Conservation (phyloP, 2,113 vertebrate genomes). For the Platichthys stellatus region DNA sequence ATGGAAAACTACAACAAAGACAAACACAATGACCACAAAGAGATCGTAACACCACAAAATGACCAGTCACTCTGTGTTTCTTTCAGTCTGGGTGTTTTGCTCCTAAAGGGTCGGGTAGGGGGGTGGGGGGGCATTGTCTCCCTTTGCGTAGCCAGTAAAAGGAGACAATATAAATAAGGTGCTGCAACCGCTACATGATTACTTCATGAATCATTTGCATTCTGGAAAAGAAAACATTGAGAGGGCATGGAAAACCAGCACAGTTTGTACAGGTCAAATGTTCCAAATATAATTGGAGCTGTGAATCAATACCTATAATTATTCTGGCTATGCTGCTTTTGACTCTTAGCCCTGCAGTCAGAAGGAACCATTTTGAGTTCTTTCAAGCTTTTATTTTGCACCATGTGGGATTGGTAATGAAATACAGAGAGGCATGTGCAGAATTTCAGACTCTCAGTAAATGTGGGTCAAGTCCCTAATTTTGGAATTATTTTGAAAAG, state of each 20-base stretch:
- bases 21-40: not conserved
- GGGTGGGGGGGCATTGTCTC: too few relatives aligned
- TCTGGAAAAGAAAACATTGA: slow-evolving; percentile 62
- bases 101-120: not conserved
- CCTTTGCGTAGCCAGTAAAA: slow-evolving; percentile 10
- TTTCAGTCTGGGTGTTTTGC: not conserved
- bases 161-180: slow-evolving; percentile 33
- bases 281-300: slow-evolving; percentile 49
- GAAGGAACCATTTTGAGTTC: slow-evolving; percentile 13
- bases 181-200: slow-evolving; percentile 25
- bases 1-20: not conserved
- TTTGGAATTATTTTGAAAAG: slow-evolving; percentile 51
- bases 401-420: slow-evolving; percentile 30
- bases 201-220: slow-evolving; percentile 69
- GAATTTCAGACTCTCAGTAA: slow-evolving; percentile 19
- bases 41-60: not conserved
- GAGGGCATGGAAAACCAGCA: slow-evolving; percentile 49
- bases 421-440: slow-evolving; percentile 39
- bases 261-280: slow-evolving; percentile 58
- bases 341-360: slow-evolving; percentile 36
- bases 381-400: slow-evolving; percentile 39
- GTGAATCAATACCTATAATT: slow-evolving; percentile 71
- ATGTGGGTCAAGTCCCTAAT: slow-evolving; percentile 49
- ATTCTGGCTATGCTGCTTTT: slow-evolving; percentile 46
- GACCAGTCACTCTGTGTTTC: not conserved